phyloP scores from a whole-genome alignment of 2,113 vertebrate genomes.

The Macroglossus sobrinus region DNA sequence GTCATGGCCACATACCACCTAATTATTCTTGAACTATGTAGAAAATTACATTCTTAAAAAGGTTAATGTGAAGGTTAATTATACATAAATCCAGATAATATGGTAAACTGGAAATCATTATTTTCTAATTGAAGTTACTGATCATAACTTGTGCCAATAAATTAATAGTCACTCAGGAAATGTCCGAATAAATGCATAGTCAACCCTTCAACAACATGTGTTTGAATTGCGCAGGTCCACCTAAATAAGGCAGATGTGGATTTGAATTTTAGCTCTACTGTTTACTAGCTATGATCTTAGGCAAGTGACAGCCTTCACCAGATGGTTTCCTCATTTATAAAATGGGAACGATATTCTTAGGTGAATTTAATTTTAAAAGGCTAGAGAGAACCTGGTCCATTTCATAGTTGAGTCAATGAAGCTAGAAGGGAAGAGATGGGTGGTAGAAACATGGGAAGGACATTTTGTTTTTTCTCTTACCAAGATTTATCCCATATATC shows the following conservation, averaged over 20 bases:
- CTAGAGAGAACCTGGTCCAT: background rate
- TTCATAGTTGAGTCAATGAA: background rate
- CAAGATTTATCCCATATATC: background rate
- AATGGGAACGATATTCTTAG: background rate
- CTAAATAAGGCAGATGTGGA: background rate
- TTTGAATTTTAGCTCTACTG: background rate
- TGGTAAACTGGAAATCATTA: background rate
- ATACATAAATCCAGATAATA: background rate
- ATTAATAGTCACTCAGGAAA: background rate
- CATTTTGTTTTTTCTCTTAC: background rate
- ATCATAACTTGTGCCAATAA: background rate
- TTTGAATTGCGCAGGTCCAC: background rate
- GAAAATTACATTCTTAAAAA: background rate
- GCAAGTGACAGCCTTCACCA: background rate
- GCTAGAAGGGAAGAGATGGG: background rate
- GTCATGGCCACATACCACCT: background rate
- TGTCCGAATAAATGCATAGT: background rate
- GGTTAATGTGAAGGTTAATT: background rate
- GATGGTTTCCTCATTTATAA: background rate
- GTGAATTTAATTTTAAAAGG: background rate
- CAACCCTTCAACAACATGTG: background rate
- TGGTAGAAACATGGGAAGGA: background rate
- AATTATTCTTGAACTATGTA: background rate
- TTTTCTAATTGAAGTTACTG: background rate
- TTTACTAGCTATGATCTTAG: background rate